Conservation (phyloP, 2,113 vertebrate species). For the Brachirus orientalis region DNA sequence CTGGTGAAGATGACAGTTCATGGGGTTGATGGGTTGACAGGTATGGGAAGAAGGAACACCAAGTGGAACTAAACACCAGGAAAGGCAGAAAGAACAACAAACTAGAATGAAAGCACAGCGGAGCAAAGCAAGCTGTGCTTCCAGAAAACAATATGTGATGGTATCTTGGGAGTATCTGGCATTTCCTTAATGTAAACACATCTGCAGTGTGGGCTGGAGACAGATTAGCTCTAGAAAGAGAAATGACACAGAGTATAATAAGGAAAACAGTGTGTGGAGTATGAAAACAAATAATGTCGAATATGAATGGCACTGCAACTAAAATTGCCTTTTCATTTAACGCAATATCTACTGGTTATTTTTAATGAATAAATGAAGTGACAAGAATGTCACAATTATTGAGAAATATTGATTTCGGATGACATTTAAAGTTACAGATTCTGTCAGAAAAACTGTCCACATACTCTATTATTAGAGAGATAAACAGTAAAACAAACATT, state of each 20-base stretch:
- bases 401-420: no score
- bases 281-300: neutral
- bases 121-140: constrained; percentile 31
- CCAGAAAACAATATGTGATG: constrained; percentile 17
- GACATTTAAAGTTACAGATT: no score
- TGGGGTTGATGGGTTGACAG: constrained; percentile 57
- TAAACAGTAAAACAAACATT: no score
- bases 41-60: constrained; percentile 13
- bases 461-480: no score
- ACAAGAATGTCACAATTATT: no score
- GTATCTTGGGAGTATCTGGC: constrained; percentile 7
- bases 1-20: constrained; percentile 21
- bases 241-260: constrained; percentile 42
- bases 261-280: neutral
- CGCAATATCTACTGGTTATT: neutral
- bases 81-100: constrained; percentile 44
- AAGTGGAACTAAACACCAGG: constrained; percentile 30
- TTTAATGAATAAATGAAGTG: neutral
- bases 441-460: no score
- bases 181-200: constrained; percentile 41
- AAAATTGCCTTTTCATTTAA: neutral
- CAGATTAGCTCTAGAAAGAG: constrained; percentile 14
- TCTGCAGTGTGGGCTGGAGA: constrained; percentile 24
- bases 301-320: neutral
- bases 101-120: constrained; percentile 33